phyloP scores from a whole-genome alignment of 2,113 vertebrate species.

The Blennius ocellaris region DNA sequence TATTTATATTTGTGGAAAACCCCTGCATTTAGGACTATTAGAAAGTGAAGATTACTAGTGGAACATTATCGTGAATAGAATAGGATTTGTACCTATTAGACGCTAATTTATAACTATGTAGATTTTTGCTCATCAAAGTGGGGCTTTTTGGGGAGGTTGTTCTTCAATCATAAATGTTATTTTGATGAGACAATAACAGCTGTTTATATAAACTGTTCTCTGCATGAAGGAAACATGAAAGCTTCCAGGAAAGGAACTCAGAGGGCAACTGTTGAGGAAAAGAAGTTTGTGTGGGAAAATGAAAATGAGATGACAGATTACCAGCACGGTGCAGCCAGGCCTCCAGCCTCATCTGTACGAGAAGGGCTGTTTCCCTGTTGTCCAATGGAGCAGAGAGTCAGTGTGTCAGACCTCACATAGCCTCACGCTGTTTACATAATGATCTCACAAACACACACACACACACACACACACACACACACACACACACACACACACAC shows the following conservation, averaged over 20 bases:
- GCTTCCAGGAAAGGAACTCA: conserved; percentile 2
- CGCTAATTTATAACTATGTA: too few species aligned
- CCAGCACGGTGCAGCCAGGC: neutral
- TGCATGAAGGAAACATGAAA: too few species aligned
- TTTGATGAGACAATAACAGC: too few species aligned
- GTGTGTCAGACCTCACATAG: conserved; percentile 42
- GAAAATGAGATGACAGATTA: conserved; percentile 17
- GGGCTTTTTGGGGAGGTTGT: too few species aligned
- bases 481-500: conserved; percentile 7
- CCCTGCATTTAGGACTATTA: too few species aligned
- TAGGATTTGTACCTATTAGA: too few species aligned
- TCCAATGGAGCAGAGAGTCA: conserved; percentile 44
- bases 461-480: conserved; percentile 9
- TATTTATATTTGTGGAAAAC: too few species aligned
- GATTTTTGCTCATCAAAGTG: too few species aligned
- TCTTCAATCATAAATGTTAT: too few species aligned
- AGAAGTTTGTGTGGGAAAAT: conserved; percentile 6
- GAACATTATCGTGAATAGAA: too few species aligned
- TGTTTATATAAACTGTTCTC: too few species aligned
- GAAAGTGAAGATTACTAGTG: too few species aligned
- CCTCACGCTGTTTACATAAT: conserved; percentile 55
- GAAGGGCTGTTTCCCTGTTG: conserved; percentile 15
- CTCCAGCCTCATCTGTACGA: conserved; percentile 12
- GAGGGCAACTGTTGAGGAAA: conserved; percentile 19
- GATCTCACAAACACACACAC: conserved; percentile 1